Base-by-base conservation (phyloP, 2,888 invertebrate species). In the Scelioninae gen. 1 region DNA sequence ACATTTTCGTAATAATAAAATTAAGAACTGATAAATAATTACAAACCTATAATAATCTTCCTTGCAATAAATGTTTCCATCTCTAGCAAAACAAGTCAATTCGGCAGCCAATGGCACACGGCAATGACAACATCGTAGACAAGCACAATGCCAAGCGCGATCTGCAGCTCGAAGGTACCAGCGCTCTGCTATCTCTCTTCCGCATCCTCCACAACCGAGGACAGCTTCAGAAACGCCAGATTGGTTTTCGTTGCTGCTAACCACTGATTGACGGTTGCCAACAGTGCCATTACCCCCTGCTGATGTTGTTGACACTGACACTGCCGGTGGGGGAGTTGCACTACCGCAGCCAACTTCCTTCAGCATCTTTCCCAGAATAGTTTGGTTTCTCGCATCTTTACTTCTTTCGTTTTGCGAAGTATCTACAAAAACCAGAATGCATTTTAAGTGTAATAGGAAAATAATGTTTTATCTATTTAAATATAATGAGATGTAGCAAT, bases 61-160 rank as follows among this genome's bases (percentile, higher is more conserved):
- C 92, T 97, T 97, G 94, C 98, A 98, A 93, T 97, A 98, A 88
- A 98, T 97, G 91, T 96, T 96, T 68, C 97, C 97, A 88, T 97
- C 97, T 85, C 97, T 94, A 9, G 97, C 96, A 92, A 97, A 98
- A 93, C 98, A 98, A 86, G 97, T 97, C 84, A 96, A 94, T 91
- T 98, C 97, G 7, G 96, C 94, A 92, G 97, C 97, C 84, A 98
- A 94, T 7, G 96, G 96, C 85, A 96, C 93, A 75, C 96, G 95
- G 91, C 98, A 98, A 91, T 97, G 96, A 92, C 95, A 96, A 93
- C 98, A 98, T 86, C 94, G 94, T 75, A 98, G 94, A 90, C 98
- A 98, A 76, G 95, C 94, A 62, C 96, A 96, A 92, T 98, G 98
- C 98, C 98, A 98, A 90, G 96, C 96, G 84, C 96, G 94, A 92